Evolutionary conservation across 2,888 invertebrate species (phyloP), one percentile per base, ranked within the genome.

Genomic region (Clepsis dumicolana): DNA sequence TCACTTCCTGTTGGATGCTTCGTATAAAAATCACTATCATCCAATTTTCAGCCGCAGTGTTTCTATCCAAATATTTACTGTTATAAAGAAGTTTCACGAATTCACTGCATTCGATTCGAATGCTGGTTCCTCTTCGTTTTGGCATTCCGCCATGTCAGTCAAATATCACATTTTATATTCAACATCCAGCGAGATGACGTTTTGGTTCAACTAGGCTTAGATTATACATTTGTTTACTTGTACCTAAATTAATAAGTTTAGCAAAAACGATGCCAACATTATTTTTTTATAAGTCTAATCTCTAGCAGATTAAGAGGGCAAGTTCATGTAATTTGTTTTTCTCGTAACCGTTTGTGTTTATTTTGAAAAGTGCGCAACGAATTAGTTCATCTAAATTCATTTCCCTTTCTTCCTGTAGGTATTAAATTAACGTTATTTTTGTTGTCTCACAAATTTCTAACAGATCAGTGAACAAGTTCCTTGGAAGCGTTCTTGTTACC

Each of bases 51-150:
- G 41, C 41, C 10, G 41, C 25, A n/a, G 25, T 54, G 3, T 29
- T 50, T 41, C 25, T 14, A 35, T 68, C 12, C 25, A 44, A 53
- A 52, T 63, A 32, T 59, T 68, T 68, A 25, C 57, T 41, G 63
- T 35, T 21, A 56, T 62, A 32, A 67, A 67, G 57, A 57, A 57
- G 25, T 29, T 63, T 54, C 38, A 41, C 29, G 57, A 57, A 52
- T 41, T 67, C 62, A 57, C 66, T 61, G 48, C 63, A 67, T 63
- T 63, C 56, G 67, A 53, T 52, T n/a, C n/a, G n/a, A n/a, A n/a
- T n/a, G n/a, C n/a, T 64, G 63, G 44, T 41, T 41, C 59, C 41
- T 52, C 68, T 64, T 52, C 27, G 63, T 64, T 44, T 68, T 68
- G 68, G 68, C 64, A 14, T 16, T 4, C 57, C 14, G 64, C 68